phyloP scores from a whole-genome alignment of 2,113 vertebrate genomes.

The Tetrao urogallus region DNA sequence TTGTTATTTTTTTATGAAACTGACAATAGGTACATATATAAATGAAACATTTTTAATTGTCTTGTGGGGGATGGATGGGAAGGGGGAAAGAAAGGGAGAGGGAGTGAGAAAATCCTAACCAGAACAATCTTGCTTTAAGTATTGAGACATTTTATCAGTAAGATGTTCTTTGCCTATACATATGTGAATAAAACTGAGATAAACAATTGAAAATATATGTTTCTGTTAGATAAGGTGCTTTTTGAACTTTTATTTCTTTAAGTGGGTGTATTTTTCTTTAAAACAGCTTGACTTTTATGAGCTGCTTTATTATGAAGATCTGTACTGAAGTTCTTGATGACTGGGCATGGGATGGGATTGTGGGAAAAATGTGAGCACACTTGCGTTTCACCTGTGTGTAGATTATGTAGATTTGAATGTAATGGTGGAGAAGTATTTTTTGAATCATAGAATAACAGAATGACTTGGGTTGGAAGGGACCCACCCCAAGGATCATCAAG shows the following conservation, averaged over 20 bases:
- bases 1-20: conserved; percentile 3
- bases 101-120: not conserved
- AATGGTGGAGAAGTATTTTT: not conserved
- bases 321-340: not conserved
- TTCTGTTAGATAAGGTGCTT: not conserved
- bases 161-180: not conserved
- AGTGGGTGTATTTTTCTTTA: not conserved
- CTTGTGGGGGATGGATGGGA: no score
- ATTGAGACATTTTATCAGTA: not conserved
- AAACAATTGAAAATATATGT: not conserved
- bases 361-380: not conserved
- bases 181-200: not conserved
- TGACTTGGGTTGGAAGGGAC: no score
- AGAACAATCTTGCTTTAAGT: not conserved
- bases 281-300: not conserved
- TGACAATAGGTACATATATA: not conserved
- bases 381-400: not conserved
- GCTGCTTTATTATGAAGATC: not conserved
- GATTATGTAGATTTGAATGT: not conserved
- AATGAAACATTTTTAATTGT: not conserved
- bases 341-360: no score
- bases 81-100: no score
- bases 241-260: not conserved
- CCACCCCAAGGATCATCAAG: no score
- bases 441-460: no score